Percentiles rank a stretch among this genome's conserved stretches.
Conservation (phyloP, 2,797 vertebrate species). For the Phyllotis vaccarum region DNA sequence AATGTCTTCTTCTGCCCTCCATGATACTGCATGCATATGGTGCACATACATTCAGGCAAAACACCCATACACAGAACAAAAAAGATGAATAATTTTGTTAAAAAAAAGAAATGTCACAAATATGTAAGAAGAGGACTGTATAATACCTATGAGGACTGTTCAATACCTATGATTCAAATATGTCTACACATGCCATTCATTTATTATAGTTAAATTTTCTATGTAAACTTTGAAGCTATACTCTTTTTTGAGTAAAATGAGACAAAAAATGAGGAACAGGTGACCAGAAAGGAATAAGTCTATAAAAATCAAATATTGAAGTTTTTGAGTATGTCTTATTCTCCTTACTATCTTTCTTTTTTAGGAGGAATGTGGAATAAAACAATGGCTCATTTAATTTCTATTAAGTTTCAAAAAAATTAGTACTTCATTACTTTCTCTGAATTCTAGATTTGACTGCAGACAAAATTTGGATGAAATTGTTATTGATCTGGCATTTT, state of each 20-base stretch:
- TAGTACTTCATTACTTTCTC: not conserved
- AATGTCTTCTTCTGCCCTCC: not conserved
- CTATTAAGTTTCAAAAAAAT: constrained; percentile 49
- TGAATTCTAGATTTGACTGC: constrained; percentile 35
- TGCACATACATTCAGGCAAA: not conserved
- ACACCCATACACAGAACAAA: not conserved
- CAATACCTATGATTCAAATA: constrained; percentile 46
- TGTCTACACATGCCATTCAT: constrained; percentile 15
- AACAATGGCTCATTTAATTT: constrained; percentile 30
- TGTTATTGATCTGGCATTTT: constrained; percentile 23
- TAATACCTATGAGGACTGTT: not conserved
- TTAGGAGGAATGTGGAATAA: constrained; percentile 44
- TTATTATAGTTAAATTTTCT: constrained; percentile 22
- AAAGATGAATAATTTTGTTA: not conserved
- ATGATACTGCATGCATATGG: not conserved
- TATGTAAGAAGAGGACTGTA: not conserved
- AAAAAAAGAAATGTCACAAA: constrained; percentile 11
- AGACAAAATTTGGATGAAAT: constrained; percentile 22
- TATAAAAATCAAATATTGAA: constrained; percentile 29
- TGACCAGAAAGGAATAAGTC: not conserved
- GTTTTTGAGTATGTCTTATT: not conserved
- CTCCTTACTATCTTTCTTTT: not conserved
- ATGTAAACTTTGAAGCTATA: constrained; percentile 3
- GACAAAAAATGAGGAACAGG: constrained; percentile 31
- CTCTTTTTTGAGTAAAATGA: constrained; percentile 39